phyloP scores from a whole-genome alignment of 1,140 invertebrate genomes.

The Drosophila cardini region DNA sequence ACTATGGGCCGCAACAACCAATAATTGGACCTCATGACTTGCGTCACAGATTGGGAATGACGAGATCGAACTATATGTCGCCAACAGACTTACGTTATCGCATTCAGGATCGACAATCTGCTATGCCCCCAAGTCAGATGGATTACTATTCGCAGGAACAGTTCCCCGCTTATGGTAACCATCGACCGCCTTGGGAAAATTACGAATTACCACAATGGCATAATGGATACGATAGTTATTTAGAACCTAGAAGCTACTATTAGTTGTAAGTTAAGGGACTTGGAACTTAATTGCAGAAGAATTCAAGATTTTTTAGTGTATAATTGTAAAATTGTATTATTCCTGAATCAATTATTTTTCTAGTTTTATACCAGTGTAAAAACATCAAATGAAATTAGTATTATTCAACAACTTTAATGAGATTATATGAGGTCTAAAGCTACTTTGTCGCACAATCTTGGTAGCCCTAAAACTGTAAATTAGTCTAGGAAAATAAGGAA shows the following conservation, averaged over 20 bases:
- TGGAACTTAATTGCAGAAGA: no score
- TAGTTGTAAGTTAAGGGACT: not conserved
- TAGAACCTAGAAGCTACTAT: not conserved
- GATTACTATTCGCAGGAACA: not conserved
- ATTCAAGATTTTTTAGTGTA: no score
- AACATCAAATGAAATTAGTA: no score
- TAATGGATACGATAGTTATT: not conserved
- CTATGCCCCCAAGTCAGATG: not conserved
- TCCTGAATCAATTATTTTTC: no score
- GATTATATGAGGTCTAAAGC: no score
- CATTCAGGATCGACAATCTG: not conserved
- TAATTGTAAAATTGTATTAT: no score
- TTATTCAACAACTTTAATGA: no score
- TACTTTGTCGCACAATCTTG: no score
- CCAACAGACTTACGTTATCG: not conserved
- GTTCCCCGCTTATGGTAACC: not conserved
- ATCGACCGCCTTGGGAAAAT: not conserved
- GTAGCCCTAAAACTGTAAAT: no score
- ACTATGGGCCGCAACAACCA: not conserved
- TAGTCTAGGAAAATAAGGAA: no score
- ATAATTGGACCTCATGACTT: not conserved
- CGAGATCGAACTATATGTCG: not conserved
- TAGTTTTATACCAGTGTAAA: no score
- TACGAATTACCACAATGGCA: not conserved
- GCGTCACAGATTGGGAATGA: not conserved